These are phyloP conservation scores for Procambarus clarkii DNA, from an alignment of 1,140 invertebrate species.

Conservation along the genomic window DNA sequence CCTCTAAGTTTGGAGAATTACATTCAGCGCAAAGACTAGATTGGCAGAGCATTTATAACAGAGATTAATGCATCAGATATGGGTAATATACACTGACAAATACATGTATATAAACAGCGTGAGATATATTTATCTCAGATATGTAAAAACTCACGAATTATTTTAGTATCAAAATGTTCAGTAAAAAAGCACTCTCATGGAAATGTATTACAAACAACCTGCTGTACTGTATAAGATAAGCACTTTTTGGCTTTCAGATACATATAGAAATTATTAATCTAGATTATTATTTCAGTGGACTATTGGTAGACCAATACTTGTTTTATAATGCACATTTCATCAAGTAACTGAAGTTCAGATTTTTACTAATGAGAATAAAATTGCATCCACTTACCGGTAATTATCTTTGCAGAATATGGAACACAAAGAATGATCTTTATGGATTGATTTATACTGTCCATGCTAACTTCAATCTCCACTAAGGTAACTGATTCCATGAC, in stretches of 20 bases:
- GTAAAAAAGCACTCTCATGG: slow-evolving; percentile 40
- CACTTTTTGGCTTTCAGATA: neutral
- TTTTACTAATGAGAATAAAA: too few relatives aligned
- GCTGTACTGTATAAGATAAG: neutral
- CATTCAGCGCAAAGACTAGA: slow-evolving; percentile 38
- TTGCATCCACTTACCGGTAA: too few relatives aligned
- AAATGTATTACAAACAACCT: neutral
- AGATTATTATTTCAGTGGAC: neutral
- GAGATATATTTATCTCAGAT: slow-evolving; percentile 15
- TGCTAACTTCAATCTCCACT: too few relatives aligned
- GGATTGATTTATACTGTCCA: too few relatives aligned
- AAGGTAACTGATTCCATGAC: too few relatives aligned
- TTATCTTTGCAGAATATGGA: too few relatives aligned
- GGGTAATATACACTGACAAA: neutral
- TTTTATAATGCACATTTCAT: neutral
- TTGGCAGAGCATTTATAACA: slow-evolving; percentile 4
- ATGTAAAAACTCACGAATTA: slow-evolving; percentile 28
- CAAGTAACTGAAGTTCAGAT: too few relatives aligned
- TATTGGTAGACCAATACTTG: neutral
- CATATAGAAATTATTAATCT: neutral
- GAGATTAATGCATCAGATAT: slow-evolving; percentile 12
- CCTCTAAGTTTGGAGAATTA: slow-evolving; percentile 7
- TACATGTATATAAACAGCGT: neutral
- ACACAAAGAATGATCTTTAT: too few relatives aligned
- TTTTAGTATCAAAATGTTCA: slow-evolving; percentile 49